Base-by-base conservation (phyloP, 2,888 invertebrate genomes). In the Parthenolecanium corni region DNA sequence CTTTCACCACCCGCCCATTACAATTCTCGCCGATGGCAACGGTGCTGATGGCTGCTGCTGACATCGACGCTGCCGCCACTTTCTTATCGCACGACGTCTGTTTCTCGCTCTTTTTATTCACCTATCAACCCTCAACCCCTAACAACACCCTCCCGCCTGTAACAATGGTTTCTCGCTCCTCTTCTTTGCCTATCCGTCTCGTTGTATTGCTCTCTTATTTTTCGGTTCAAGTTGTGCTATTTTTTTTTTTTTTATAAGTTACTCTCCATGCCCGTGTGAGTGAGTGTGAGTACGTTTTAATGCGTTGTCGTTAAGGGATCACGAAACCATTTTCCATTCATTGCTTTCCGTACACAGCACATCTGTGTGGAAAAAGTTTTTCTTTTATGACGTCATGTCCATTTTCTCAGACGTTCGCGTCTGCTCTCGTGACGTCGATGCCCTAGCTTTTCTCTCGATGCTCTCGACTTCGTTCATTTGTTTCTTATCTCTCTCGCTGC, bases 371-470 rank as follows among this genome's bases (percentile, higher is more conserved):
- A 46, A 46, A 49, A 18, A 49, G 49, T 12, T 46, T 46, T 46
- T 18, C 49, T 12, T 18, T 49, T 23, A 14, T 49, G 49, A 49
- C 49, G 49, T 49, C 49, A 49, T 23, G 49, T 49, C 49, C 49
- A 23, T 49, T 18, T 44, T 12, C 49, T 42, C 14, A 9, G 44
- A 42, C 6, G 18, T 42, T 42, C 14, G 5, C 6, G 14, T 42
- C 44, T 42, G 14, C 14, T 14, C 14, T 18, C 5, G 44, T 14
- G 18, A 42, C 14, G 44, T 42, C 44, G 18, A 16, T 42, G 44
- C 44, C 44, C 18, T 18, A 4, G n/a, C 14, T 42, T 42, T 18
- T 16, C n/a, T n/a, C 14, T 16, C 14, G 14, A 14, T 42, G n/a
- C n/a, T 18, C 14, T 18, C 18, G 44, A n/a, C n/a, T n/a, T 18